Conservation (phyloP, 1,140 invertebrate genomes). For the Cotesia glomerata region DNA sequence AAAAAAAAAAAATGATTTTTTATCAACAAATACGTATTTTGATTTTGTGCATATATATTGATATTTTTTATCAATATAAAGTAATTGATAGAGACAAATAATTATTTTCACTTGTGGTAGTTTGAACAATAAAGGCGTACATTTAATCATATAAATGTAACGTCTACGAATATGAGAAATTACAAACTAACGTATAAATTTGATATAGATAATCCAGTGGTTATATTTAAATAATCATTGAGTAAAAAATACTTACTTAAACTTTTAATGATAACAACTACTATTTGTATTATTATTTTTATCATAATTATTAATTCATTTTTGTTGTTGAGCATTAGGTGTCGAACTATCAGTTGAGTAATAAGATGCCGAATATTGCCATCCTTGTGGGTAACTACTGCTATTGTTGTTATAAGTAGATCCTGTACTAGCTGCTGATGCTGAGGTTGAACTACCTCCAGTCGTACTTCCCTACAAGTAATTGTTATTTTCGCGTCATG, state of each 20-base stretch:
- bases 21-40: too few species aligned
- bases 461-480: constrained; percentile 38
- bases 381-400: constrained; percentile 39
- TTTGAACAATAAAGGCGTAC: background rate
- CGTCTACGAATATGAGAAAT: background rate
- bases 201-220: background rate
- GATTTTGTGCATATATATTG: too few species aligned
- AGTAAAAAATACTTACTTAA: background rate
- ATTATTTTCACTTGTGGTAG: too few species aligned
- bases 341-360: constrained; percentile 33
- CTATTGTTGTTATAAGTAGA: constrained; percentile 39
- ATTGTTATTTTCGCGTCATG: constrained; percentile 1
- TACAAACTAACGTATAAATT: background rate
- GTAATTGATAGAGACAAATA: too few species aligned
- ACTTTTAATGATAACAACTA: constrained; percentile 18
- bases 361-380: constrained; percentile 39
- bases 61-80: too few species aligned
- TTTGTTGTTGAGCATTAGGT: constrained; percentile 37
- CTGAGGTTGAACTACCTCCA: constrained; percentile 33
- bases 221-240: background rate
- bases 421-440: constrained; percentile 32
- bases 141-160: background rate
- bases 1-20: constrained; percentile 31
- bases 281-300: constrained; percentile 34
- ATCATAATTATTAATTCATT: constrained; percentile 27